These are phyloP conservation scores for Cosmia pyralina DNA, from an alignment of 2,888 invertebrate species.

Conservation along the genomic window DNA sequence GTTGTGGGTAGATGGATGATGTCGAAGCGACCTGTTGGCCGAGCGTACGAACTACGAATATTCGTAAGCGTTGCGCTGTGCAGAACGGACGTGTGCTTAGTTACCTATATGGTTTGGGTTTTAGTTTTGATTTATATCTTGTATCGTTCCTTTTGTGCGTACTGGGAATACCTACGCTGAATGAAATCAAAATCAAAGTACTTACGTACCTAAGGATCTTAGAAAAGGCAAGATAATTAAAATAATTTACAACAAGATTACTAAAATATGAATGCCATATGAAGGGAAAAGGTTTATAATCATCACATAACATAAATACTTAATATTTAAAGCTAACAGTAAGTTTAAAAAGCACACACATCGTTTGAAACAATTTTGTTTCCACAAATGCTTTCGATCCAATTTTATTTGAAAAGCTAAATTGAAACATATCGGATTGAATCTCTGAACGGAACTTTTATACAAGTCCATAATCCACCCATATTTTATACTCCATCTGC, in stretches of 20 bases:
- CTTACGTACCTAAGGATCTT: not conserved
- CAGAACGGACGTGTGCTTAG: slow-evolving; percentile 33
- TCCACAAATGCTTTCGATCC: slow-evolving; percentile 28
- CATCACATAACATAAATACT: not conserved
- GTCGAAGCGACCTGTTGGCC: slow-evolving; percentile 68
- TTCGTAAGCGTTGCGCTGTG: slow-evolving; percentile 50
- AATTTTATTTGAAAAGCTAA: slow-evolving; percentile 53
- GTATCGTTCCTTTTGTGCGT: slow-evolving; percentile 16
- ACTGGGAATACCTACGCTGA: not conserved
- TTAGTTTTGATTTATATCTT: slow-evolving; percentile 32
- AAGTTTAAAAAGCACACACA: not conserved
- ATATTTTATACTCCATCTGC: slow-evolving; percentile 61
- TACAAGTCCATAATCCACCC: slow-evolving; percentile 57
- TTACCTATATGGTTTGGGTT: slow-evolving; percentile 19
- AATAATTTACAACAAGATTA: not conserved
- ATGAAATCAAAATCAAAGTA: not conserved
- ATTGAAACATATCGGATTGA: slow-evolving; percentile 61
- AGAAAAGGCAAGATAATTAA: not conserved
- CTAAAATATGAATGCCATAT: not conserved
- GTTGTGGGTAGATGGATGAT: slow-evolving; percentile 67
- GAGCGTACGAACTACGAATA: slow-evolving; percentile 50
- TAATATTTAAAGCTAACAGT: not conserved
- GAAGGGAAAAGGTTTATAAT: not conserved
- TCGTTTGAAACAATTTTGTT: slow-evolving; percentile 12
- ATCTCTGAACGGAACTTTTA: slow-evolving; percentile 52